Evolutionary conservation across 2,888 invertebrate species (phyloP).

Genomic region (Argyresthia albistria): DNA sequence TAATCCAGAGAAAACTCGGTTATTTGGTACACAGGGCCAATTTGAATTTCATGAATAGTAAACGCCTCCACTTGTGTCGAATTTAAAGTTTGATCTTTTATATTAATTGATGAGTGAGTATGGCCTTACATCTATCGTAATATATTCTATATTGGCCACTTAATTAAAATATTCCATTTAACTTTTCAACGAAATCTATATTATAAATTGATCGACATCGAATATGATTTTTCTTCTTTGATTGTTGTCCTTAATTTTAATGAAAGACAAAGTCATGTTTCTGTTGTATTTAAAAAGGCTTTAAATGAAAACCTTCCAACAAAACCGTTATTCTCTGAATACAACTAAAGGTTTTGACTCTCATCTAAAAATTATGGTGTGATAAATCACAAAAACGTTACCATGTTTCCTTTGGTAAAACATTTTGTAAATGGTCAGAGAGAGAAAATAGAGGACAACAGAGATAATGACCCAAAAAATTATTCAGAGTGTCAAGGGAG

Average conservation of each 20-base stretch:
- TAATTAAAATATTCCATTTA: too few relatives aligned
- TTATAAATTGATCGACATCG: too few relatives aligned
- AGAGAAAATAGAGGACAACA: neutral
- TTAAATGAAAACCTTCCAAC: too few relatives aligned
- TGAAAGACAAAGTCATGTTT: too few relatives aligned
- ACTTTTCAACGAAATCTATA: too few relatives aligned
- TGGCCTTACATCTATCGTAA: too few relatives aligned
- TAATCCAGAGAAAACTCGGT: constrained; percentile 5
- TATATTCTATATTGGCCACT: too few relatives aligned
- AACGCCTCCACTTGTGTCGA: constrained; percentile 1
- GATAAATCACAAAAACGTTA: neutral
- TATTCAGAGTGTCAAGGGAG: constrained; percentile 1
- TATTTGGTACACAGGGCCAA: constrained; percentile 3
- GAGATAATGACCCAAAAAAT: constrained; percentile 2
- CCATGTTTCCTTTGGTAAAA: neutral
- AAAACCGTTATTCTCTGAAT: too few relatives aligned
- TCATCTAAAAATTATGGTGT: neutral
- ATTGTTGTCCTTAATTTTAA: too few relatives aligned
- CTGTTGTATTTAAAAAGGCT: too few relatives aligned
- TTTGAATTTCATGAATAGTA: constrained; percentile 8
- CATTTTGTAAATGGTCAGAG: neutral
- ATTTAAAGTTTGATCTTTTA: constrained; percentile 4
- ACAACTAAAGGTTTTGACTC: neutral
- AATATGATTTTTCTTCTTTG: too few relatives aligned
- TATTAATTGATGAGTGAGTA: neutral